Conservation (phyloP, 2,113 vertebrate genomes). For the Erpornis zantholeuca region DNA sequence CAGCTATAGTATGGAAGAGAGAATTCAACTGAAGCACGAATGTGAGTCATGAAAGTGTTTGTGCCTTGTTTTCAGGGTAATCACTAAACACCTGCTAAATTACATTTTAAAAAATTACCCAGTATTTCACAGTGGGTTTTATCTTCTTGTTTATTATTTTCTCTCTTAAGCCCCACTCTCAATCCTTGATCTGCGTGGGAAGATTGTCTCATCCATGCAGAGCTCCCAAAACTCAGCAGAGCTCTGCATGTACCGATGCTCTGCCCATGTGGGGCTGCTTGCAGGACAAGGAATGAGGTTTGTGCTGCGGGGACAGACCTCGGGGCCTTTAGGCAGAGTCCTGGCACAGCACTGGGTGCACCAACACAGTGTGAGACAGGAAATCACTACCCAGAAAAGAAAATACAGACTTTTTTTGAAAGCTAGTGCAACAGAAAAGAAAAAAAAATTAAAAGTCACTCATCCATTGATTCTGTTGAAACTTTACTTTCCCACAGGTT, state of each 20-base stretch:
- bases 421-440: neutral
- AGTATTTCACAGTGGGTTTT: slow-evolving; percentile 3
- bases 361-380: neutral
- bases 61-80: slow-evolving; percentile 33
- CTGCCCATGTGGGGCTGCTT: neutral
- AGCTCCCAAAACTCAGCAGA: neutral
- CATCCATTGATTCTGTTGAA: neutral
- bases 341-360: neutral
- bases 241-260: neutral
- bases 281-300: neutral
- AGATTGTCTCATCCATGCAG: neutral
- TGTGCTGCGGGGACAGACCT: neutral
- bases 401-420: neutral
- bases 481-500: neutral
- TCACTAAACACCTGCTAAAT: slow-evolving; percentile 55
- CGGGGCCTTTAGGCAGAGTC: accelerated
- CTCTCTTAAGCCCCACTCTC: neutral
- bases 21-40: slow-evolving; percentile 18
- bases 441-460: neutral
- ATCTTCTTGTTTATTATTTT: slow-evolving; percentile 9
- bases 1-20: neutral
- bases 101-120: slow-evolving; percentile 14
- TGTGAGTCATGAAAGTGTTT: slow-evolving; percentile 44
- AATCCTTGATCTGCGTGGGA: neutral
- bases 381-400: neutral